These are phyloP conservation scores for Ceyx cyanopectus DNA, from an alignment of 2,113 vertebrate species.

Conservation along the genomic window DNA sequence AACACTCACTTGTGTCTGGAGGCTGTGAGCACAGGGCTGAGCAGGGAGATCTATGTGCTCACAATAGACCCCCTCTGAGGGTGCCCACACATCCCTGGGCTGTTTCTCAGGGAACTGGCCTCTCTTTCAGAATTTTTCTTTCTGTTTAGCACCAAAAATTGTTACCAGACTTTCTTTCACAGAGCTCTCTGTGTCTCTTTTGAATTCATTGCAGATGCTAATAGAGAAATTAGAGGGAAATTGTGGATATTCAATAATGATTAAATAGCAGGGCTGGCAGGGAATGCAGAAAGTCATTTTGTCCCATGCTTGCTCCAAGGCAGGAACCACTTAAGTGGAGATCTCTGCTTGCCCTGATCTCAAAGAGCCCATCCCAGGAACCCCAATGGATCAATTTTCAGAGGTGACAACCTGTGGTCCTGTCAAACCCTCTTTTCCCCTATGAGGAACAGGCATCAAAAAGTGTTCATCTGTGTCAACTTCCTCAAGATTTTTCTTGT, in stretches of 20 bases:
- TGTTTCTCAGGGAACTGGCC: background rate
- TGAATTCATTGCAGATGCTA: background rate
- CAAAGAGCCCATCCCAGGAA: background rate
- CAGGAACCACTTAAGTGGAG: background rate
- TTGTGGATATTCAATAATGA: background rate
- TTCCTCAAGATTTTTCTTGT: background rate
- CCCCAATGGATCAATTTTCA: background rate
- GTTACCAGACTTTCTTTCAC: background rate
- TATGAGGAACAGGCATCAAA: background rate
- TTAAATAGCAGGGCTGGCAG: background rate
- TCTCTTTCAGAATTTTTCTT: background rate
- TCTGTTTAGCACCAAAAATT: background rate
- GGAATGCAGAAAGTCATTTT: background rate
- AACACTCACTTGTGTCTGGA: accelerated
- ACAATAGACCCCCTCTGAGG: background rate
- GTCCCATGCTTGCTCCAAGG: background rate
- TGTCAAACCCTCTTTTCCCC: background rate
- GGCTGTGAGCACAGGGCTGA: background rate
- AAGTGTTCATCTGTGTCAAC: background rate
- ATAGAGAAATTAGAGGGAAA: background rate
- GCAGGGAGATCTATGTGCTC: background rate
- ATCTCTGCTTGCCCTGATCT: background rate
- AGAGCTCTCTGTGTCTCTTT: background rate
- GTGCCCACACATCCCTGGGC: background rate
- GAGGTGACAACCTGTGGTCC: background rate